Evolutionary conservation across 1,140 invertebrate species (phyloP), one percentile per base, ranked within the genome.

Genomic region (Euwallacea fornicatus): DNA sequence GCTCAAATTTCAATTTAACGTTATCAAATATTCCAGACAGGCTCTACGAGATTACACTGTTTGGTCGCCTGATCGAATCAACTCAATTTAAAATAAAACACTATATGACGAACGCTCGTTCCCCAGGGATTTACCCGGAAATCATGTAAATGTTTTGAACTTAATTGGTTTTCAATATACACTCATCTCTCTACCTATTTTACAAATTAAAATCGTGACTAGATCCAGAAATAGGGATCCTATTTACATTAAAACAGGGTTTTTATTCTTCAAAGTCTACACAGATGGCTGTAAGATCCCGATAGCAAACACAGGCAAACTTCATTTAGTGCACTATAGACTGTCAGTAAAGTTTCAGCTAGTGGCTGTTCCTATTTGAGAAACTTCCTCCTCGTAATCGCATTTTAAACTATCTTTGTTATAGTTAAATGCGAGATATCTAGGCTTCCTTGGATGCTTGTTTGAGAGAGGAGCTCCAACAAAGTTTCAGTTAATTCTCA

Each of bases 361-460:
- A 0, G 9, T n/a, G 8, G 4, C 10, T 55, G 16, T 65, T 55
- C 50, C 8, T 41, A 65, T 54, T 65, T 65, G 21, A 11, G 47
- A 33, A 65, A 65, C 50, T 55, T 21, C 47, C 11, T 41, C 41
- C 8, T 42, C 8, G 16, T 53, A 55, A 65, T 65, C 21, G 33
- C 47, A 53, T 65, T 55, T 65, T 54, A 54, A 54, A 53, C 47
- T 65, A 54, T 65, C 50, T 53, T 53, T 54, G 16, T 55, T 63
- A 47, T 53, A 65, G 21, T 65, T 55, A 61, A 55, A 65, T 65
- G 50, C 63, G 16, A 65, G 47, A 54, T 65, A 65, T 65, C 63
- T 15, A 53, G 50, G 21, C 54, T 65, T 55, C 13, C 47, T n/a
- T 21, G 42, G 7, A 7, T 47, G 43, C 46, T 63, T 44, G 60